A percentile compares a stretch with the other conserved stretches of the same genome.
Conservation (phyloP, 1,140 invertebrate species). For the Drosophila nannoptera region DNA sequence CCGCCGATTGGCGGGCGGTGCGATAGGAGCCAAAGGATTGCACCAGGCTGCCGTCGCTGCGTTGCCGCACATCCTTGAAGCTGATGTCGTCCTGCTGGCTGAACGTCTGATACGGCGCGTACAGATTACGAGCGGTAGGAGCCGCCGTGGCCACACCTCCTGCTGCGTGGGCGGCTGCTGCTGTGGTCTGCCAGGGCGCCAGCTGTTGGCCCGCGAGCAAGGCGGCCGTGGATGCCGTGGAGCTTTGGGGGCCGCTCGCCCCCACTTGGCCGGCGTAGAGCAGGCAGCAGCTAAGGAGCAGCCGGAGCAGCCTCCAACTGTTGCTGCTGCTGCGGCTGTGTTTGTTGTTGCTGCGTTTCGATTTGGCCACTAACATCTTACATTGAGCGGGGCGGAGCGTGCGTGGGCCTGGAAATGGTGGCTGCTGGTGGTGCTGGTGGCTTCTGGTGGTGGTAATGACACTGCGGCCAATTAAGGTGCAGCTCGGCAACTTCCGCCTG, state of each 20-base stretch:
- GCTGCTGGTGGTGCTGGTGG: constrained; percentile 40
- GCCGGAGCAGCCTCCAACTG: constrained; percentile 59
- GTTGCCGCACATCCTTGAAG: constrained; percentile 63
- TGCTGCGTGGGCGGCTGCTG: constrained; percentile 3
- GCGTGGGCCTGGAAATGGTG: constrained; percentile 12
- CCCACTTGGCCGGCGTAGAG: constrained; percentile 21
- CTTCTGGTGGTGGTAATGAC: constrained; percentile 68
- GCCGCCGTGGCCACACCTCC: constrained; percentile 27
- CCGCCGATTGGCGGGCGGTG: constrained; percentile 43
- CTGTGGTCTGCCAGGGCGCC: constrained; percentile 56
- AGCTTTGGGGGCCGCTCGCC: constrained; percentile 33
- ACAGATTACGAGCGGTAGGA: constrained; percentile 70
- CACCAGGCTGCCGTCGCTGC: constrained; percentile 61
- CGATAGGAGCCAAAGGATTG: constrained; percentile 76
- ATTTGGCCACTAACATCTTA: constrained; percentile 77
- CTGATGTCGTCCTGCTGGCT: constrained; percentile 68
- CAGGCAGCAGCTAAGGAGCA: constrained; percentile 44
- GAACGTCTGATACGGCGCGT: constrained; percentile 72
- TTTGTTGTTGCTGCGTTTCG: constrained; percentile 12
- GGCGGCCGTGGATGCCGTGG: constrained; percentile 38
- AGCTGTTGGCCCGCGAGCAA: constrained; percentile 60
- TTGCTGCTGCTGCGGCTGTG: constrained; percentile 34
- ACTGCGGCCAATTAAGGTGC: constrained; percentile 72
- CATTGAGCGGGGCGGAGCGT: constrained; percentile 69
- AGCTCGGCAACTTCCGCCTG: constrained; percentile 70